These are phyloP conservation scores for Anarrhichthys ocellatus DNA, from an alignment of 2,113 vertebrate species.

Conservation along the genomic window DNA sequence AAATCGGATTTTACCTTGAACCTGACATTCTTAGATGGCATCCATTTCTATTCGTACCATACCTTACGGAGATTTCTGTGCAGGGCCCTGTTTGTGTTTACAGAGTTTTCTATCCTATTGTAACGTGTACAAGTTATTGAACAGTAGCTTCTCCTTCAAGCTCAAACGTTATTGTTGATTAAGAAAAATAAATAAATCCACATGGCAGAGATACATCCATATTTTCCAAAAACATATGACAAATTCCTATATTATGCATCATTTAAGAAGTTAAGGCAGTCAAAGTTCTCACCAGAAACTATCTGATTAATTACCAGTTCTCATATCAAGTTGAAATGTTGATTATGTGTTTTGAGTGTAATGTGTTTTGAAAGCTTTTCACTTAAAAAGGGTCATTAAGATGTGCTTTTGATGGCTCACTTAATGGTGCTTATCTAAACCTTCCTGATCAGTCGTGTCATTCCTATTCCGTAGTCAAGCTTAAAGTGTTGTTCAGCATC, in stretches of 20 bases:
- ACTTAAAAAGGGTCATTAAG: constrained; percentile 13
- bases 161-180: background rate
- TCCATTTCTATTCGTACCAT: constrained; percentile 29
- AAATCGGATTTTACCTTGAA: constrained; percentile 65
- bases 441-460: background rate
- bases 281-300: constrained; percentile 2
- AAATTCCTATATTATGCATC: background rate
- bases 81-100: background rate
- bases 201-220: background rate
- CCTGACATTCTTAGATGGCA: constrained; percentile 53
- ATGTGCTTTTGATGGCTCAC: background rate
- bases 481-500: constrained; percentile 18
- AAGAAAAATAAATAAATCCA: background rate
- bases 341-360: background rate
- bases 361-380: constrained; percentile 8
- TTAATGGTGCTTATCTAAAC: constrained; percentile 23
- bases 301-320: background rate
- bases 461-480: constrained; percentile 11
- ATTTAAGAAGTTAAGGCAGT: background rate
- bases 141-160: background rate
- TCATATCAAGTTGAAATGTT: background rate
- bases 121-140: background rate
- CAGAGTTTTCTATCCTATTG: background rate
- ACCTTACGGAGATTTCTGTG: constrained; percentile 14
- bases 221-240: background rate